Evolutionary conservation across 2,888 invertebrate genomes (phyloP), one percentile per base, ranked within the genome.

Genomic region (Agonum fuliginosum): DNA sequence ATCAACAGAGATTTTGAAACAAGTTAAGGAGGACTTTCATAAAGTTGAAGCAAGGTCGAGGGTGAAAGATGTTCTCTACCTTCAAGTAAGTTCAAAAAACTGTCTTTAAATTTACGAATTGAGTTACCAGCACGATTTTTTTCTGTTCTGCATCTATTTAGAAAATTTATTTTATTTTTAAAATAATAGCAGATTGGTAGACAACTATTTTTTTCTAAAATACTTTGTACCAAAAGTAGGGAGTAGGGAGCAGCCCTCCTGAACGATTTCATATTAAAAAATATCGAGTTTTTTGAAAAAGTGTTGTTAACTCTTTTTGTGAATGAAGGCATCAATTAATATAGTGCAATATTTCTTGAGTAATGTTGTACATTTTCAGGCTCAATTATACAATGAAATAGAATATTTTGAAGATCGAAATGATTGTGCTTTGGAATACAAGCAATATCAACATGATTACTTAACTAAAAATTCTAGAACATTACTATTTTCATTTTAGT

Each of bases 371-470:
- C 6, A 6, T 30, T 46, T 46, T 46, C 87, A 93, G 89, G 93
- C 94, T 0, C 90, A 92, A 80, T 88, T 95, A 0, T 95, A 93
- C 83, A 90, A 97, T 83, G 93, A 93, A 80, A 88, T 96, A 1
- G 93, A 93, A 1, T 89, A 92, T 83, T 88, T 89, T 10, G 88
- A 89, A 0, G 92, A 95, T 81, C 90, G 96, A 79, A 96, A 97
- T 86, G 93, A 93, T 82, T 94, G 93, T 84, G 93, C 97, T 0
- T 91, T 93, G 83, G 93, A 95, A 87, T 96, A 94, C 84, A 90
- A 93, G 79, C 91, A 93, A 80, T 88, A 96, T 69, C 93, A 95
- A 85, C 91, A 91, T 81, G 93, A 94, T 83, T 91, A 91, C 85
- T 90, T 90, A 12, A 88, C 91, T 65, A 89, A 93, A 85, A 88